A percentile compares a stretch with the other conserved stretches of the same genome.
phyloP scores from a whole-genome alignment of 2,113 vertebrate genomes.

The Gymnogyps californianus region DNA sequence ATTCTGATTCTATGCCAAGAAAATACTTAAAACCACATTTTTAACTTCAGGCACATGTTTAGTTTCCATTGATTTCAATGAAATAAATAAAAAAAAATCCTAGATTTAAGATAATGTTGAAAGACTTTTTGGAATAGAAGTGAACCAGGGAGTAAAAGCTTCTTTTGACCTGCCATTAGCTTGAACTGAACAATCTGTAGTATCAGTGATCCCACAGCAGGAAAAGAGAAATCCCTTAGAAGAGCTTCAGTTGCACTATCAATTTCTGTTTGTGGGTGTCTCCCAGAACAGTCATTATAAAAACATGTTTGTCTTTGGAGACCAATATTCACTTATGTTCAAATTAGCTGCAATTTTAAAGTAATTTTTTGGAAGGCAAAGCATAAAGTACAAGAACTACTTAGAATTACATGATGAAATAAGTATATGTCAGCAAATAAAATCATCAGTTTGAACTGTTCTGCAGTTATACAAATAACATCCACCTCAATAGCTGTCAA shows the following conservation, averaged over 20 bases:
- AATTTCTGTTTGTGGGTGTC: neutral
- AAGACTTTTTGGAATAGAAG: neutral
- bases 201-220: neutral
- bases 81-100: neutral
- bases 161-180: neutral
- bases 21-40: neutral
- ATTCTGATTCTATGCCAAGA: neutral
- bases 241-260: constrained; percentile 1
- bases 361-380: neutral
- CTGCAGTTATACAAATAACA: neutral
- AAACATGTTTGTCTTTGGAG: neutral
- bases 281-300: neutral
- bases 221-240: neutral
- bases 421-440: neutral
- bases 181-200: neutral
- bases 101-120: neutral
- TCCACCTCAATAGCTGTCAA: neutral
- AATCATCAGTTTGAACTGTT: neutral
- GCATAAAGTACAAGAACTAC: neutral
- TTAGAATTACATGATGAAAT: neutral
- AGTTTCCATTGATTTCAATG: neutral
- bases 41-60: neutral
- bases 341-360: neutral
- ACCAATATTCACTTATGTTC: neutral
- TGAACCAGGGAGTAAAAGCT: neutral